phyloP scores from a whole-genome alignment of 2,113 vertebrate species.

The Gavialis gangeticus region DNA sequence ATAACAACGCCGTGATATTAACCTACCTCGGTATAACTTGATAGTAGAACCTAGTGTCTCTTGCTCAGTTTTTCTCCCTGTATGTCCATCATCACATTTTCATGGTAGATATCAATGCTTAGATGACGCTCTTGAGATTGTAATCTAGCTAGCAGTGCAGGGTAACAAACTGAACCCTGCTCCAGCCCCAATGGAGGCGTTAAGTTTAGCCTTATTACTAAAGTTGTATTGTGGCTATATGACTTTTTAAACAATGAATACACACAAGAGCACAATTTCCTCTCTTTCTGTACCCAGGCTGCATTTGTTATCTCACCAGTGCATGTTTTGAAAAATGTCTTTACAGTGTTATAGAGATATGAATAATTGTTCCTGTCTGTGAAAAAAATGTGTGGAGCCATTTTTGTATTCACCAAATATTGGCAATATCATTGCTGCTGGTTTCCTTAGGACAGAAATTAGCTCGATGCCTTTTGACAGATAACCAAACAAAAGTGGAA shows the following conservation, averaged over 20 bases:
- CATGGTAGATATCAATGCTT: background rate
- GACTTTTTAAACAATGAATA: slow-evolving; percentile 23
- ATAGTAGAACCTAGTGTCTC: background rate
- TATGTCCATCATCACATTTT: background rate
- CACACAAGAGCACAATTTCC: slow-evolving; percentile 40
- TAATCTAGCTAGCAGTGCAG: background rate
- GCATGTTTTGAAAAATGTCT: slow-evolving; percentile 44
- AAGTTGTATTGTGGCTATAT: slow-evolving; percentile 26
- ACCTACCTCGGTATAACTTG: background rate
- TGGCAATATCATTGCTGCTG: slow-evolving; percentile 33
- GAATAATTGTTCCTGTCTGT: slow-evolving; percentile 46
- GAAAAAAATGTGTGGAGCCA: slow-evolving; percentile 14
- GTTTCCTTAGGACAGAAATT: slow-evolving; percentile 67
- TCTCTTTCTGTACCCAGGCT: slow-evolving; percentile 22
- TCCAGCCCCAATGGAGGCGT: background rate
- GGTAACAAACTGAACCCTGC: background rate
- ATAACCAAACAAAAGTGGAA: slow-evolving; percentile 72
- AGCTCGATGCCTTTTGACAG: slow-evolving; percentile 53
- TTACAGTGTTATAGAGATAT: background rate
- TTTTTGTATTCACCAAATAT: slow-evolving; percentile 19
- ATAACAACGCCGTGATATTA: background rate
- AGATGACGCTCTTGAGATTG: background rate
- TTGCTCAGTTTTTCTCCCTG: slow-evolving; percentile 5
- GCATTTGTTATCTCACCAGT: slow-evolving; percentile 52
- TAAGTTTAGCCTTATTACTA: background rate